Percentiles rank a stretch among this genome's conserved stretches.
These are phyloP conservation scores for Aphidius gifuensis DNA, from an alignment of 1,140 invertebrate genomes.

Conservation along the genomic window DNA sequence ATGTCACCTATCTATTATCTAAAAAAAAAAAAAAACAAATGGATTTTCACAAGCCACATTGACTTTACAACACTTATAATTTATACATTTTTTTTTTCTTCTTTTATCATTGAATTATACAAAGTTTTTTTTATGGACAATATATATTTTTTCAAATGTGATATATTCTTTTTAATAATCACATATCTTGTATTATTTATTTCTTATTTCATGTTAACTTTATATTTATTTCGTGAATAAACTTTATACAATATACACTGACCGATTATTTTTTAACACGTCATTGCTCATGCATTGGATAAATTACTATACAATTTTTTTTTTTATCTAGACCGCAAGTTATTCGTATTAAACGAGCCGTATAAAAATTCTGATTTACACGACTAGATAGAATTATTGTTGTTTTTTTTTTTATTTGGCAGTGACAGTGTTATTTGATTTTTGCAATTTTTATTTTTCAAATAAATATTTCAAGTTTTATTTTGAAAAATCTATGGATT, in stretches of 20 bases:
- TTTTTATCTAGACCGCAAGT: too few species aligned
- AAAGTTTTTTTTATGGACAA: slow-evolving; percentile 11
- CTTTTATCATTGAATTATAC: slow-evolving; percentile 8
- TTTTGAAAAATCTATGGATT: too few species aligned
- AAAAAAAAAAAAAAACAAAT: neutral
- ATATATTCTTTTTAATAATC: neutral
- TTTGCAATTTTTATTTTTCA: too few species aligned
- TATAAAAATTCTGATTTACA: too few species aligned
- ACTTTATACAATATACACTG: neutral
- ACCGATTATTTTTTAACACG: slow-evolving; percentile 1
- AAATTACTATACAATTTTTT: too few species aligned
- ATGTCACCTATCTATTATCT: slow-evolving; percentile 9
- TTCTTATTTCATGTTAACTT: slow-evolving; percentile 2
- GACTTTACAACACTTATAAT: slow-evolving; percentile 6
- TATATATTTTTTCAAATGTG: neutral
- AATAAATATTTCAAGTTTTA: too few species aligned
- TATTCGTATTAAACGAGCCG: too few species aligned
- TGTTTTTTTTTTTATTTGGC: too few species aligned
- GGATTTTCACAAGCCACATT: neutral
- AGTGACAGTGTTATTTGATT: too few species aligned
- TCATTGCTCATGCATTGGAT: neutral
- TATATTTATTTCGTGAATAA: too few species aligned
- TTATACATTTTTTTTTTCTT: slow-evolving; percentile 1
- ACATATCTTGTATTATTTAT: neutral
- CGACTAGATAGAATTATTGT: too few species aligned